A percentile compares a stretch with the other conserved stretches of the same genome.
phyloP scores from a whole-genome alignment of 2,888 invertebrate species.

The Drosophila putrida region DNA sequence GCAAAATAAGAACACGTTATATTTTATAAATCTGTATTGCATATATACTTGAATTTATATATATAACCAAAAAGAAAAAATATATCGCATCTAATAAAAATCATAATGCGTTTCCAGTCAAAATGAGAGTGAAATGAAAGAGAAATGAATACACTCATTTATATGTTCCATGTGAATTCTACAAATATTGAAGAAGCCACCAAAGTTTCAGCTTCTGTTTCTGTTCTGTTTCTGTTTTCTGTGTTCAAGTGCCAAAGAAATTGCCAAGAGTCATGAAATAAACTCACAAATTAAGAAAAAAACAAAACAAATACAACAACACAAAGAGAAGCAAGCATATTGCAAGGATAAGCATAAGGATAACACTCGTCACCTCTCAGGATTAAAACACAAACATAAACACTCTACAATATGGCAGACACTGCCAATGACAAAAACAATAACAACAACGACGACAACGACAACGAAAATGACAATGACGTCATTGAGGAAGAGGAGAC shows the following conservation, averaged over 20 bases:
- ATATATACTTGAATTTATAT: conserved; percentile 12
- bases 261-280: conserved; percentile 67
- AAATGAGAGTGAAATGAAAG: conserved; percentile 48
- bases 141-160: conserved; percentile 37
- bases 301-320: conserved; percentile 21
- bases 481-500: conserved; percentile 67
- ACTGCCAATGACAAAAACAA: conserved; percentile 66
- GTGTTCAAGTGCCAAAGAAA: conserved; percentile 47
- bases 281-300: conserved; percentile 57
- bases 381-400: conserved; percentile 63
- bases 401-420: conserved; percentile 73
- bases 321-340: conserved; percentile 18
- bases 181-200: conserved; percentile 43
- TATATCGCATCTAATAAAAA: conserved; percentile 54
- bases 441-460: conserved; percentile 33
- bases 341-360: conserved; percentile 49
- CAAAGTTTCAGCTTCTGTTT: conserved; percentile 23
- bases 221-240: conserved; percentile 26
- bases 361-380: conserved; percentile 63
- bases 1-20: conserved; percentile 30
- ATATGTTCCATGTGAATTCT: conserved; percentile 40
- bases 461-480: conserved; percentile 59
- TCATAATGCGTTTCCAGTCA: conserved; percentile 63
- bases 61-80: too few relatives aligned
- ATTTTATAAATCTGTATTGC: conserved; percentile 16